A percentile compares a stretch with the other conserved stretches of the same genome.
Evolutionary conservation across 1,140 invertebrate species (phyloP).

Genomic region (Arion vulgaris): DNA sequence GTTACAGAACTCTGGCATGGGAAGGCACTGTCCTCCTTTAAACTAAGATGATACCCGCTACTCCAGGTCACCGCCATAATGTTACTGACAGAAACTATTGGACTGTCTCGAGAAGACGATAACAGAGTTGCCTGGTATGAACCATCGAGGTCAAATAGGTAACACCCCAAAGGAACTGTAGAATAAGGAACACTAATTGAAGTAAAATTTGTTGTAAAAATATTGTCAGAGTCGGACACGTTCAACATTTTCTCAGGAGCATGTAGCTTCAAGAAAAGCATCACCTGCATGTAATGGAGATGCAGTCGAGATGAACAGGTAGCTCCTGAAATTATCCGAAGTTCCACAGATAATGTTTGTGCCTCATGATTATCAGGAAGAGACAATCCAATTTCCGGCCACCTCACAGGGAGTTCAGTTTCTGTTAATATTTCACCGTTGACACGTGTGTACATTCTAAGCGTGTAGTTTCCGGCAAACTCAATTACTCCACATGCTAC

Average conservation of each 20-base stretch:
- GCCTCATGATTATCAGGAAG: constrained; percentile 53
- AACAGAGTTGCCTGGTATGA: constrained; percentile 52
- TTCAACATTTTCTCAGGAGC: background rate
- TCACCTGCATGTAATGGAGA: constrained; percentile 45
- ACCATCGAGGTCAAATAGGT: constrained; percentile 56
- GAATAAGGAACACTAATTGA: constrained; percentile 27
- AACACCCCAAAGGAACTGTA: constrained; percentile 47
- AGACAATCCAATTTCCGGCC: constrained; percentile 51
- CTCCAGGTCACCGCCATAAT: constrained; percentile 54
- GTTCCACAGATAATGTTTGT: constrained; percentile 46
- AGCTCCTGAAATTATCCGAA: constrained; percentile 51
- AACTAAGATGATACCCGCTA: constrained; percentile 46
- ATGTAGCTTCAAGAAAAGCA: constrained; percentile 43
- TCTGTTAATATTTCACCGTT: constrained; percentile 50
- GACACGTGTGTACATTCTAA: constrained; percentile 51
- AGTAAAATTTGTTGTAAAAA: constrained; percentile 32
- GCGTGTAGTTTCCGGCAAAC: constrained; percentile 48
- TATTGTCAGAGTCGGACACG: constrained; percentile 6
- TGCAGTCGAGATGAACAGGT: constrained; percentile 49
- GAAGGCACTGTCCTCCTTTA: constrained; percentile 45
- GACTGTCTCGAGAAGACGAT: constrained; percentile 38
- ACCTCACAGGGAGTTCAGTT: constrained; percentile 46
- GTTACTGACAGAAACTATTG: constrained; percentile 45
- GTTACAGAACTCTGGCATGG: constrained; percentile 48
- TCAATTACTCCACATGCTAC: constrained; percentile 57